phyloP scores from a whole-genome alignment of 1,140 invertebrate genomes.

The Gerris buenoi region DNA sequence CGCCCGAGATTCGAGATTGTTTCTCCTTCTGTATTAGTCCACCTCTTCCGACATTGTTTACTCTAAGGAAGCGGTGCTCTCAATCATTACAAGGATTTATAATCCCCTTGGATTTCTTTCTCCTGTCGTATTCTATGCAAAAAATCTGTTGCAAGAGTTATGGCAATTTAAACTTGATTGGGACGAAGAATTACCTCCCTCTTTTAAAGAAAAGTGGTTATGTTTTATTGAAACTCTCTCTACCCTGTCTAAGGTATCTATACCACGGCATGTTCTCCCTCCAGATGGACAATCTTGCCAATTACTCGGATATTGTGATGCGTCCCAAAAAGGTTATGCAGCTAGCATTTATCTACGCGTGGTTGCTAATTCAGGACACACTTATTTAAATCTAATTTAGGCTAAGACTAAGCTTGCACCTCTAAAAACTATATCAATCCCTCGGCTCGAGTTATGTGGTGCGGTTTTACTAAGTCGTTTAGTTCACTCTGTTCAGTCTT shows the following conservation, averaged over 20 bases:
- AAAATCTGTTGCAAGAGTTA: slow-evolving; percentile 16
- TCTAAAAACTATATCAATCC: slow-evolving; percentile 27
- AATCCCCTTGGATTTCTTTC: slow-evolving; percentile 30
- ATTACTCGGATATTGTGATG: slow-evolving; percentile 26
- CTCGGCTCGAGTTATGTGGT: slow-evolving; percentile 31
- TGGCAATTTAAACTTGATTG: slow-evolving; percentile 21
- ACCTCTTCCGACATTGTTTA: slow-evolving; percentile 5
- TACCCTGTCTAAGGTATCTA: neutral
- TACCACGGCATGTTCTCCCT: slow-evolving; percentile 2
- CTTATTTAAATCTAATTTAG: slow-evolving; percentile 18
- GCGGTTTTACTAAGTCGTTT: slow-evolving; percentile 24
- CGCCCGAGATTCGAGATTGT: slow-evolving; percentile 2
- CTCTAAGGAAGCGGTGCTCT: slow-evolving; percentile 26
- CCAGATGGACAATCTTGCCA: slow-evolving; percentile 8
- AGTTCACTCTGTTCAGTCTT: slow-evolving; percentile 2
- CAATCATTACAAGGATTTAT: slow-evolving; percentile 27
- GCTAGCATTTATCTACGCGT: slow-evolving; percentile 21
- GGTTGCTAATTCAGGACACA: neutral
- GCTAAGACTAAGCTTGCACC: slow-evolving; percentile 30
- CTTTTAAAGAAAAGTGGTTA: slow-evolving; percentile 16
- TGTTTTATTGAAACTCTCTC: slow-evolving; percentile 11
- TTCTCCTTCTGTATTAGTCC: slow-evolving; percentile 4
- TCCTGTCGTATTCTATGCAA: slow-evolving; percentile 26
- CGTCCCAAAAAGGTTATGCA: slow-evolving; percentile 22
- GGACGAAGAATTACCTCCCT: slow-evolving; percentile 16